phyloP scores from a whole-genome alignment of 2,797 vertebrate genomes.

The Arnoldichthys spilopterus region DNA sequence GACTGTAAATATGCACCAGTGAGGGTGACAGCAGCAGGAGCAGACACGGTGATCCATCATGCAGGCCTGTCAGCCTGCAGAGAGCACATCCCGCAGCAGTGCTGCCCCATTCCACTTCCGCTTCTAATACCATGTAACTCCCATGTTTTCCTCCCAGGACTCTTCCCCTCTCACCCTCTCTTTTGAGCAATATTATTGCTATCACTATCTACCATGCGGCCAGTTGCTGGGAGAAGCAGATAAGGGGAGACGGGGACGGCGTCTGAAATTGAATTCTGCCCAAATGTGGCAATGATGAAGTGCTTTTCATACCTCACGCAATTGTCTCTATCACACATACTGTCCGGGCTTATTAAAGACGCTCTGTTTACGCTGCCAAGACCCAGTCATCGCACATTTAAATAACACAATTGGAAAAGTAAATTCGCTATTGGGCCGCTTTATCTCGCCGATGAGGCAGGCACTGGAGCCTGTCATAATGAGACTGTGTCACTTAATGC shows the following conservation, averaged over 20 bases:
- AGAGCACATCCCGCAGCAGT: conserved; percentile 47
- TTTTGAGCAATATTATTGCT: conserved; percentile 64
- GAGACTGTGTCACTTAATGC: conserved; percentile 59
- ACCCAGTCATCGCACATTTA: conserved; percentile 78
- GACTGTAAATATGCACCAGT: conserved; percentile 56
- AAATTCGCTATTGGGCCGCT: conserved; percentile 72
- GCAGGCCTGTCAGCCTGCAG: conserved; percentile 38
- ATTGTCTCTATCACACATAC: conserved; percentile 86
- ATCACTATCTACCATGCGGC: conserved; percentile 77
- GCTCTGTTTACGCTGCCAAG: conserved; percentile 68
- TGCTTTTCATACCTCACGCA: conserved; percentile 89
- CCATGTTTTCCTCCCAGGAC: conserved; percentile 56
- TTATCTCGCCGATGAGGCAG: conserved; percentile 56
- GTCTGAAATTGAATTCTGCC: conserved; percentile 87
- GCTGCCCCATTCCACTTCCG: conserved; percentile 36
- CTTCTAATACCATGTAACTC: conserved; percentile 58
- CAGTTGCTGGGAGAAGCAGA: conserved; percentile 79
- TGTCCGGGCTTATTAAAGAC: conserved; percentile 78
- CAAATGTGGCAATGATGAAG: conserved; percentile 88
- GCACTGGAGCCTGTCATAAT: conserved; percentile 63
- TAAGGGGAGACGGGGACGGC: conserved; percentile 77
- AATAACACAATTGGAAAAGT: conserved; percentile 82
- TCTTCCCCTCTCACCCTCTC: conserved; percentile 2
- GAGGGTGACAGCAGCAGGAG: conserved; percentile 52
- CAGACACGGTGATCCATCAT: conserved; percentile 62